Evolutionary conservation across 2,888 invertebrate genomes (phyloP), one percentile per base, ranked within the genome.

Genomic region (Scaeva pyrastri): DNA sequence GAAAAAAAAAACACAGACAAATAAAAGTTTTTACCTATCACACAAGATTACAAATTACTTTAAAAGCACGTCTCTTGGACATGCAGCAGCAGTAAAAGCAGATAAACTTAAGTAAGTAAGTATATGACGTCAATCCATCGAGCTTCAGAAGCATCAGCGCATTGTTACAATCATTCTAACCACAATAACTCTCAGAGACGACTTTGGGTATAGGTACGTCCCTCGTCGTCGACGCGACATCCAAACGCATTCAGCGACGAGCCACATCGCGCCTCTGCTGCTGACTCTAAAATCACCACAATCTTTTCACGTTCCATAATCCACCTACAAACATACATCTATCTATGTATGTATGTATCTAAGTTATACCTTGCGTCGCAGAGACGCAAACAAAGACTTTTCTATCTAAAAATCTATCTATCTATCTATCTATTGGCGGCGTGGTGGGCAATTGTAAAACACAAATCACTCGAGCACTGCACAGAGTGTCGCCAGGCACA

Each of bases 51-150:
- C 81, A 81, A 86, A 86, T 86, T 73, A 82, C 81, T 86, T 81
- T 62, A 60, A 60, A 86, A 78, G 82, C 86, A 86, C 86, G 86
- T 86, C 77, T 81, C 73, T 82, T 86, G 64, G 86, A 78, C 74
- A 85, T 82, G 82, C 74, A 74, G 86, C 81, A 81, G 77, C 58
- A 74, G 77, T 64, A 84, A 36, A 55, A 62, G 31, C 64, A 52
- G 26, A 73, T 56, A 6, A 4, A 64, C 19, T 5, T 70, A 80
- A 39, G 39, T 8, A 11, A 39, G 11, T 11, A 11, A 39, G 10
- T n/a, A 12, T 39, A 52, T 85, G 85, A 85, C 85, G 85, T 85
- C 85, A 85, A 70, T 85, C 45, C 76, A 72, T 85, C 80, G 75
- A 73, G 64, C 48, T 31, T 66, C 36, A 71, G 52, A 39, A 62